Percentiles rank a stretch among this genome's conserved stretches.
Conservation (phyloP, 2,888 invertebrate species). For the Strigamia crassipes region DNA sequence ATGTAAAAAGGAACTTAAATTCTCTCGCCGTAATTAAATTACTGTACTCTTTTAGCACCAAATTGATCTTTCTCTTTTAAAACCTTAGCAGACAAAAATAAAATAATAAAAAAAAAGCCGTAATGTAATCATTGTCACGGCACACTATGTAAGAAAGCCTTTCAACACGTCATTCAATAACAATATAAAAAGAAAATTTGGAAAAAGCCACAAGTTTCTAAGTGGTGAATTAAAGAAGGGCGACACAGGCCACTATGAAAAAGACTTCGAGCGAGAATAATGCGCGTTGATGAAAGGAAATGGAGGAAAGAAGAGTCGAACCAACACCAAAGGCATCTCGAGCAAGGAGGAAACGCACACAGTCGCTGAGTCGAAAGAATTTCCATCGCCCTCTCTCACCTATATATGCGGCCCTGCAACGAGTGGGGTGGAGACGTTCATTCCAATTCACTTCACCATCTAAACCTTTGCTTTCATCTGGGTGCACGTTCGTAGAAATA, state of each 20-base stretch:
- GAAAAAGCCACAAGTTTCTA: slow-evolving; percentile 25
- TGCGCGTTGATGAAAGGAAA: slow-evolving; percentile 39
- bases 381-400: slow-evolving; percentile 40
- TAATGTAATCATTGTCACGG: not conserved
- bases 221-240: slow-evolving; percentile 25
- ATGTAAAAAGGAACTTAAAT: not conserved
- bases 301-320: slow-evolving; percentile 32
- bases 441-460: slow-evolving; percentile 40
- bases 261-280: slow-evolving; percentile 30
- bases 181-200: slow-evolving; percentile 5
- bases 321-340: slow-evolving; percentile 40
- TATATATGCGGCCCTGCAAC: slow-evolving; percentile 1
- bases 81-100: not conserved
- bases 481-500: not conserved
- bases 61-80: not conserved
- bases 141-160: not conserved
- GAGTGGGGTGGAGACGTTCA: slow-evolving; percentile 27
- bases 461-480: slow-evolving; percentile 26
- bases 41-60: not conserved
- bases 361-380: slow-evolving; percentile 37
- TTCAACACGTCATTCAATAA: not conserved
- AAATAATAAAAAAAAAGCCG: not conserved
- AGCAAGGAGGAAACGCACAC: slow-evolving; percentile 33
- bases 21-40: not conserved
- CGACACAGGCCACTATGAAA: not conserved